A percentile compares a stretch with the other conserved stretches of the same genome.
phyloP scores from a whole-genome alignment of 2,113 vertebrate species.

The Hippocampus guttulatus region DNA sequence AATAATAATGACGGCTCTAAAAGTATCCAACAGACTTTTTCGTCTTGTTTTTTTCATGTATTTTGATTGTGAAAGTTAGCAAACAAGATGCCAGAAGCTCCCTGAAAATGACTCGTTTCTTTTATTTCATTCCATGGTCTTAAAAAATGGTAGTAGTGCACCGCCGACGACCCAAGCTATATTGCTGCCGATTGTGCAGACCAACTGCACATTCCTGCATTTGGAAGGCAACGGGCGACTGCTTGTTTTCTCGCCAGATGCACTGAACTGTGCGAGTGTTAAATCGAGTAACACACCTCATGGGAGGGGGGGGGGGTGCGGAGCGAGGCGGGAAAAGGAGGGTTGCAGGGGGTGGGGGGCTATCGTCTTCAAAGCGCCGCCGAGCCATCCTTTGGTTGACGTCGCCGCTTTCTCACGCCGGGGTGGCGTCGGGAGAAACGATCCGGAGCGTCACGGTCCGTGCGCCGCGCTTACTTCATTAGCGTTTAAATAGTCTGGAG shows the following conservation, averaged over 20 bases:
- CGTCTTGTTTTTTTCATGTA: not conserved
- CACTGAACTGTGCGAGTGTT: conserved; percentile 44
- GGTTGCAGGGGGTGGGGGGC: conserved; percentile 46
- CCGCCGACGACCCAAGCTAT: not conserved
- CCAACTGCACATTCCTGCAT: not conserved
- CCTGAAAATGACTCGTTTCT: conserved; percentile 36
- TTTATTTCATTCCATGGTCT: conserved; percentile 54
- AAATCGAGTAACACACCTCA: conserved; percentile 41
- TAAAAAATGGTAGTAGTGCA: conserved; percentile 40
- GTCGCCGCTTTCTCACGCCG: conserved; percentile 2
- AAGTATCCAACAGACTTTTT: not conserved
- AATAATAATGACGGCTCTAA: no score
- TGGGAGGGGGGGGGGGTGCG: conserved; percentile 18
- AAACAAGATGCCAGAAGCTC: not conserved
- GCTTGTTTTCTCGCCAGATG: conserved; percentile 33
- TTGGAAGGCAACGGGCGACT: conserved; percentile 25
- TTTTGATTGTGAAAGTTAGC: not conserved
- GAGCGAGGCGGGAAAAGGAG: conserved; percentile 12
- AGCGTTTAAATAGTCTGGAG: conserved; percentile 66
- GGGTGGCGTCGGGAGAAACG: conserved; percentile 6
- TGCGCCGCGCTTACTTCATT: conserved; percentile 75
- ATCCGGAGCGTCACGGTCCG: conserved; percentile 68
- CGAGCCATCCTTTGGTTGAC: conserved; percentile 7
- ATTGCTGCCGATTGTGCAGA: not conserved
- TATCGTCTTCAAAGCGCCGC: conserved; percentile 58